These are phyloP conservation scores for Agonum fuliginosum DNA, from an alignment of 2,888 invertebrate genomes.

Conservation along the genomic window DNA sequence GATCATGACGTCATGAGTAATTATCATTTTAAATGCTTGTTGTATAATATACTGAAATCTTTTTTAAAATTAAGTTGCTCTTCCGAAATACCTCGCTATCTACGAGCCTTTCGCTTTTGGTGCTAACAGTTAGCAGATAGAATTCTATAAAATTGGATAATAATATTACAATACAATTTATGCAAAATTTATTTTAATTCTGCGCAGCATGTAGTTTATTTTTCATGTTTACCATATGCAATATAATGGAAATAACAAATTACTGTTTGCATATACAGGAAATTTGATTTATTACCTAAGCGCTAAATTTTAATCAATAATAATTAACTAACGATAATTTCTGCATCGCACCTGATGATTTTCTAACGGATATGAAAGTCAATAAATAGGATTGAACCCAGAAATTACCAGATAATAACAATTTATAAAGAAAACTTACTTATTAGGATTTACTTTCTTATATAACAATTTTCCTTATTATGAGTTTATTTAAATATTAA, in stretches of 20 bases:
- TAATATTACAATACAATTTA: constrained; percentile 39
- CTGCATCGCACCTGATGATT: constrained; percentile 2
- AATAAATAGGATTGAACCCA: no score
- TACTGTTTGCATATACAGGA: constrained; percentile 19
- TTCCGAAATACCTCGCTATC: no score
- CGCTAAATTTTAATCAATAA: constrained; percentile 20
- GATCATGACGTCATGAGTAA: no score
- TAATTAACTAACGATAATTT: constrained; percentile 9
- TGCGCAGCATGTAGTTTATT: neutral
- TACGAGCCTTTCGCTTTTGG: constrained; percentile 36
- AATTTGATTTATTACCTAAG: constrained; percentile 29
- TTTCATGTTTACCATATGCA: constrained; percentile 18
- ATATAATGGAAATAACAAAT: constrained; percentile 1
- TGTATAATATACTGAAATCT: no score
- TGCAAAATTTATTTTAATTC: constrained; percentile 27
- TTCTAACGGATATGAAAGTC: neutral
- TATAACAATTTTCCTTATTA: no score
- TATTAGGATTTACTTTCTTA: no score
- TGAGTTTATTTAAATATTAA: no score
- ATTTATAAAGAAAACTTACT: no score
- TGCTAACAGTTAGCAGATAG: no score
- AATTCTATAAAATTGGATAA: constrained; percentile 3
- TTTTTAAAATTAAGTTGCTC: no score
- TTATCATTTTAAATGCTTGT: no score
- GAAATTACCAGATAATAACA: no score